Conservation (phyloP, 2,113 vertebrate species). For the Chroicocephalus ridibundus region DNA sequence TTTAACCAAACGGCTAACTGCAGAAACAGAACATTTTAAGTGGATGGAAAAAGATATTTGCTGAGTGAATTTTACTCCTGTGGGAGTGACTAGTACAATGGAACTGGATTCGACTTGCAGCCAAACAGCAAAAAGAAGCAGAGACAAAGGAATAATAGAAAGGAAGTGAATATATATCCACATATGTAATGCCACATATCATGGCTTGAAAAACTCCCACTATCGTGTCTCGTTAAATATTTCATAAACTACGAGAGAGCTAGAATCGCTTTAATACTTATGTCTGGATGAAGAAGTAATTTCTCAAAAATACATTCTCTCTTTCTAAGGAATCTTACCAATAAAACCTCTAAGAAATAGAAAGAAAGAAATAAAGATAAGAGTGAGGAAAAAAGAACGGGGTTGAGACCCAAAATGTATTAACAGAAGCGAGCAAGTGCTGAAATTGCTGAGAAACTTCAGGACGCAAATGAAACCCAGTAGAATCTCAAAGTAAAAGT, state of each 20-base stretch:
- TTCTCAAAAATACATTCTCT: not conserved
- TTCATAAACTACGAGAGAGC: not conserved
- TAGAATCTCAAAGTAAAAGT: not conserved
- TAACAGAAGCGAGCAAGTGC: not conserved
- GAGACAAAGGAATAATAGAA: not conserved
- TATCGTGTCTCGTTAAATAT: not conserved
- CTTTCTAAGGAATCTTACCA: not conserved
- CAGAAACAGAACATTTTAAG: not conserved
- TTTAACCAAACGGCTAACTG: not conserved
- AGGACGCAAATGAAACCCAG: not conserved
- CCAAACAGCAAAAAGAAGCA: not conserved
- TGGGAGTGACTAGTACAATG: not conserved
- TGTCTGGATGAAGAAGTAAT: not conserved
- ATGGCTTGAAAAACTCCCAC: not conserved
- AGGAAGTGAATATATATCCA: not conserved
- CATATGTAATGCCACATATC: not conserved
- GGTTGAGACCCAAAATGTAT: not conserved
- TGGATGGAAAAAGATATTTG: not conserved
- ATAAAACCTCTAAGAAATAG: not conserved
- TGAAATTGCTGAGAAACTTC: not conserved
- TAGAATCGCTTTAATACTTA: not conserved
- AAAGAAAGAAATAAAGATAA: not conserved
- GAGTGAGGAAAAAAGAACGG: not conserved
- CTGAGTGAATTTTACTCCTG: not conserved
- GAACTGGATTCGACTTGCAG: not conserved